Conservation (phyloP, 2,888 invertebrate genomes). For the Cyaniris semiargus region DNA sequence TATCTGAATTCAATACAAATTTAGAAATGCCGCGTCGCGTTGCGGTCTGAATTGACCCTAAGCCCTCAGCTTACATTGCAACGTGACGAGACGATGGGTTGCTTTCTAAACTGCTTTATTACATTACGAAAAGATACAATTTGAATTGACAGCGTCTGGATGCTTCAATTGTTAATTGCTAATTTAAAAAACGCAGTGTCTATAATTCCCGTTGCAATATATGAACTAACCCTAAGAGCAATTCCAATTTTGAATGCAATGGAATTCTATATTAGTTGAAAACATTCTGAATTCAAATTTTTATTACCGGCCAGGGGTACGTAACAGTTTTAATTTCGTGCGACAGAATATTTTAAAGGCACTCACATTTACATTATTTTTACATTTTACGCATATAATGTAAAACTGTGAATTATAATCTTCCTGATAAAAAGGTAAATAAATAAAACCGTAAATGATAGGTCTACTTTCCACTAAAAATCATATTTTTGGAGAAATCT, state of each 20-base stretch:
- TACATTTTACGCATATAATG: not conserved
- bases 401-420: not conserved
- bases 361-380: not conserved
- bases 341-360: not conserved
- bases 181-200: not conserved
- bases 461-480: not conserved
- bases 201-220: not conserved
- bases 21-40: too few species aligned
- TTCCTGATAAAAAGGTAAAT: not conserved
- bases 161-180: not conserved
- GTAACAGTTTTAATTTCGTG: slow-evolving; percentile 16
- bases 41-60: too few species aligned
- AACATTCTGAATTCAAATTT: slow-evolving; percentile 23
- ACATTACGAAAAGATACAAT: too few species aligned
- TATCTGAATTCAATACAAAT: too few species aligned
- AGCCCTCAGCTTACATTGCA: too few species aligned
- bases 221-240: not conserved
- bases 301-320: slow-evolving; percentile 8
- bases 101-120: too few species aligned
- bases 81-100: too few species aligned
- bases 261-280: slow-evolving; percentile 22
- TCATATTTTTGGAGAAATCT: not conserved
- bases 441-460: not conserved
- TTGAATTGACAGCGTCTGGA: not conserved
- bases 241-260: not conserved